Percentiles rank a stretch among this genome's conserved stretches.
Conservation (phyloP, 1,140 invertebrate genomes). For the Achatina immaculata region DNA sequence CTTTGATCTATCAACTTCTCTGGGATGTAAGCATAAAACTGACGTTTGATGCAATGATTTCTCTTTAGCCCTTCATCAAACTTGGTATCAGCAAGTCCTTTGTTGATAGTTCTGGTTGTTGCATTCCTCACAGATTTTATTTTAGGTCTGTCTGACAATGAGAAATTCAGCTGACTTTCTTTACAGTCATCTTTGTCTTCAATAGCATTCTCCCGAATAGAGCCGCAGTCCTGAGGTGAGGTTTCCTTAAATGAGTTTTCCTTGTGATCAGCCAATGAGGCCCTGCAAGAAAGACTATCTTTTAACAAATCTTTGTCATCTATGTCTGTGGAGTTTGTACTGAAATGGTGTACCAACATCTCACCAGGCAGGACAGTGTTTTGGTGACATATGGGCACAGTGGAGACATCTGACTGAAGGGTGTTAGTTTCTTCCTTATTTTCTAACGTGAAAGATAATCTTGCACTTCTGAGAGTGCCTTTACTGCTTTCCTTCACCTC, state of each 20-base stretch:
- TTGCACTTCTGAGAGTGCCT: too few relatives aligned
- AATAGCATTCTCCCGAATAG: too few relatives aligned
- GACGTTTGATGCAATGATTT: background rate
- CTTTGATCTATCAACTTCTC: slow-evolving; percentile 43
- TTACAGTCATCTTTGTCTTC: too few relatives aligned
- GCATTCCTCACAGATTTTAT: background rate
- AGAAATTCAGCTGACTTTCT: too few relatives aligned
- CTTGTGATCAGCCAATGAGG: background rate
- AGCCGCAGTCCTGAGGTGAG: too few relatives aligned
- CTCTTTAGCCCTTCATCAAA: slow-evolving; percentile 19
- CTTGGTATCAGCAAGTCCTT: background rate
- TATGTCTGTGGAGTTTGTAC: background rate
- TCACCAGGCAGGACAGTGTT: background rate
- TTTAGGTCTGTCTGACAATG: background rate
- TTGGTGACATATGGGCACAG: too few relatives aligned
- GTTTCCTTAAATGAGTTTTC: background rate
- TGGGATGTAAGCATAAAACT: slow-evolving; percentile 41
- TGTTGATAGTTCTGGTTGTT: background rate
- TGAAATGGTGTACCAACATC: background rate
- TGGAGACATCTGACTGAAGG: too few relatives aligned
- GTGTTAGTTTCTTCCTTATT: too few relatives aligned
- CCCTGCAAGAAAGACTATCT: background rate
- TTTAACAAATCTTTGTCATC: background rate
- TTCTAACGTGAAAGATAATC: too few relatives aligned
- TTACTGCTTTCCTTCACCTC: too few relatives aligned